These are phyloP conservation scores for Fabriciana adippe DNA, from an alignment of 2,888 invertebrate genomes.

Conservation along the genomic window DNA sequence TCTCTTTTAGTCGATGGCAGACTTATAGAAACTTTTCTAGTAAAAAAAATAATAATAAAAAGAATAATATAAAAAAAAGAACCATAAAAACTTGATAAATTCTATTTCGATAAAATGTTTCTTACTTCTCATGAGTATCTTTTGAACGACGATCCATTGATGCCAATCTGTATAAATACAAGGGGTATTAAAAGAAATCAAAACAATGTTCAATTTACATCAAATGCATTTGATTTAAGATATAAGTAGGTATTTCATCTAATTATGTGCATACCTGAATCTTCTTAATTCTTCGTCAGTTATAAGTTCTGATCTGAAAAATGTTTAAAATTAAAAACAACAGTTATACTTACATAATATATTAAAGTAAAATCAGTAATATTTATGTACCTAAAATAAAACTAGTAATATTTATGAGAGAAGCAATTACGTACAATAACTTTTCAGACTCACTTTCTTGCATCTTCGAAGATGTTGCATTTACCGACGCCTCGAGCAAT, in stretches of 20 bases:
- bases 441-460: conserved; percentile 48
- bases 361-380: too few species aligned
- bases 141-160: conserved; percentile 43
- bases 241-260: conserved; percentile 11
- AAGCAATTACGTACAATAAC: neutral
- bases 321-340: neutral
- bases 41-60: conserved; percentile 40
- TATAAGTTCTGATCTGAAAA: conserved; percentile 51
- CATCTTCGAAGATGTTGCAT: conserved; percentile 48
- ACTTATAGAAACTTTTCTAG: conserved; percentile 61
- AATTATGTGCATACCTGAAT: conserved; percentile 46
- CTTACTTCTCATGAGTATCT: conserved; percentile 50
- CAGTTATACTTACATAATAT: neutral
- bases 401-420: too few species aligned
- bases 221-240: neutral
- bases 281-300: conserved; percentile 57
- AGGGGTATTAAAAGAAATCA: neutral
- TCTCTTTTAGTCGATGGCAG: conserved; percentile 41
- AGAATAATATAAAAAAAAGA: conserved; percentile 31
- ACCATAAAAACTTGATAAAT: neutral
- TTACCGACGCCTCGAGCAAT: conserved; percentile 53
- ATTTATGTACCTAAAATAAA: too few species aligned
- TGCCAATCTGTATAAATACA: conserved; percentile 48
- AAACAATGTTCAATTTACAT: neutral
- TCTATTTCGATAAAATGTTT: neutral